phyloP scores from a whole-genome alignment of 2,797 vertebrate genomes.

The Urophycis tenuis region DNA sequence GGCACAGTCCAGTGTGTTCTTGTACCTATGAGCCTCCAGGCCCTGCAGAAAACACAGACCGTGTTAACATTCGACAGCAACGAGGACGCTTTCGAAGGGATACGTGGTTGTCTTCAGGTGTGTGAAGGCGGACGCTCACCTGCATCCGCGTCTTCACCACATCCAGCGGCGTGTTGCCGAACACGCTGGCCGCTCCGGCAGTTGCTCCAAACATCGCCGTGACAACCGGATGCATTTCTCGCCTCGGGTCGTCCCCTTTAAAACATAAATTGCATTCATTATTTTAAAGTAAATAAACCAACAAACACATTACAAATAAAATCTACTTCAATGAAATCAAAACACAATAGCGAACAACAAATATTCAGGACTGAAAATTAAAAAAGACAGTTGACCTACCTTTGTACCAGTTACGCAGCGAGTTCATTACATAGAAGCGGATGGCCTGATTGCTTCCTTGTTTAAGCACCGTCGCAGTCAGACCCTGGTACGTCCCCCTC shows the following conservation, averaged over 20 bases:
- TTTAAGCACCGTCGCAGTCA: slow-evolving; percentile 77
- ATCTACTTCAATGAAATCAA: not conserved
- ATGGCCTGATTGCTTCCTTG: slow-evolving; percentile 81
- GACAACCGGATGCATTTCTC: slow-evolving; percentile 74
- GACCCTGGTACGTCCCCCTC: slow-evolving; percentile 77
- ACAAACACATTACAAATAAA: not conserved
- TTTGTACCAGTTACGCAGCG: slow-evolving; percentile 80
- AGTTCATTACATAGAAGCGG: slow-evolving; percentile 79
- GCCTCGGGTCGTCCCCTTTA: slow-evolving; percentile 70
- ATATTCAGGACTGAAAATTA: not conserved
- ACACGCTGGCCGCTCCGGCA: slow-evolving; percentile 78
- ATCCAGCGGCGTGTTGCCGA: slow-evolving; percentile 80
- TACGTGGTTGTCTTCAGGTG: not conserved
- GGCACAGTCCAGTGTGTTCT: slow-evolving; percentile 77
- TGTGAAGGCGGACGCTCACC: slow-evolving; percentile 49
- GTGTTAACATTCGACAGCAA: not conserved
- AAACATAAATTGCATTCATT: slow-evolving; percentile 3
- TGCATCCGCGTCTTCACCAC: slow-evolving; percentile 85
- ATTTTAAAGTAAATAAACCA: not conserved
- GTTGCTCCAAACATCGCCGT: slow-evolving; percentile 76
- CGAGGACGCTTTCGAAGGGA: not conserved
- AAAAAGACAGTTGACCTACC: slow-evolving; percentile 44
- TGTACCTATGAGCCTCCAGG: slow-evolving; percentile 77
- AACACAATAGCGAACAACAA: not conserved
- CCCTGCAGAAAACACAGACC: slow-evolving; percentile 53